Base-by-base conservation (phyloP, 2,797 vertebrate genomes). In the Fringilla coelebs region DNA sequence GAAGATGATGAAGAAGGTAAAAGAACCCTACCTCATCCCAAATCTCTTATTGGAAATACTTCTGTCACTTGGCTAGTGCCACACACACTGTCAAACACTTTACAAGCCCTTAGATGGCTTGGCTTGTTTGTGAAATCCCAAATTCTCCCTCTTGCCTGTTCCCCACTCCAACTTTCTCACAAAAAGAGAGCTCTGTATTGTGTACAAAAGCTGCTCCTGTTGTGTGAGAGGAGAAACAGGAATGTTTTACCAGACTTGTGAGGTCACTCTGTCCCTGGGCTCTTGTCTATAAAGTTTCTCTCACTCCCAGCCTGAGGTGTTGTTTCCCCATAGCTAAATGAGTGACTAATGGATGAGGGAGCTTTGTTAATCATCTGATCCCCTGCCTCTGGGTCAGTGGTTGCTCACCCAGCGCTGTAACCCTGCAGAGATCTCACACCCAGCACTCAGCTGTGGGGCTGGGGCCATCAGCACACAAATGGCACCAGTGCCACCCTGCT, bases 1-100 rank as follows among this genome's bases (percentile, higher is more conserved):
- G 99, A 99, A 96, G 99, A 99, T 96, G 99, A 99, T 95, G 99
- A 99, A 97, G 99, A 99, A 98, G 99, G 99, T 99, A 98, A 97
- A 92, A 84, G 92, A 97, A 75, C 32, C 45, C 51, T 55, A 15
- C 6, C 40, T 36, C 17, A 26, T 54, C 48, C 75, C 34, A 36
- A 38, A 41, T 60, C 49, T 71, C 83, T 58, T 49, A 21, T 10
- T 80, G 60, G 34, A 48, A 54, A 61, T 25, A 4, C 60, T 58
- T 49, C 63, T 55, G 10, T 25, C 38, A 8, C 52, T 49, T 78
- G 49, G 14, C 29, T n/a, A 3, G 17, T 45, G 66, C 78, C 81
- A 85, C 34, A 31, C 48, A 85, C 7, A 2, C 49, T 16, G 26
- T 11, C 71, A 73, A 55, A 43, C 28, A 9, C 45, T 66, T 77